Evolutionary conservation across 1,140 invertebrate genomes (phyloP).

Genomic region (Olivierus martensii): DNA sequence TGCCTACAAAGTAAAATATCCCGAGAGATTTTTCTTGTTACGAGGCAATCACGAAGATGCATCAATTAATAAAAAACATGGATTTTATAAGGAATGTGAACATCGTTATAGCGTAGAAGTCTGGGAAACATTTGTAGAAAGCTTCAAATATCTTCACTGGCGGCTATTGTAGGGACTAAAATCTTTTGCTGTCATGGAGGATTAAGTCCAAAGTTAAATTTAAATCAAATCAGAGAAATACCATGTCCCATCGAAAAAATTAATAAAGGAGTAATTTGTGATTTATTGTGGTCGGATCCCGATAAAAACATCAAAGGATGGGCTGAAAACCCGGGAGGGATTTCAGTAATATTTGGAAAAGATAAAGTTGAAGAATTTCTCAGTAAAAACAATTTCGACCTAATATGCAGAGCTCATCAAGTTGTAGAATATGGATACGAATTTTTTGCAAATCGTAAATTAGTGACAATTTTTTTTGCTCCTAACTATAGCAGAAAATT

Average conservation of each 20-base stretch:
- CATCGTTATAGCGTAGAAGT: slow-evolving; percentile 51
- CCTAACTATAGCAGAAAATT: slow-evolving; percentile 99
- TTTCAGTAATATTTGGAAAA: slow-evolving; percentile 99
- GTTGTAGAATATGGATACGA: slow-evolving; percentile 99
- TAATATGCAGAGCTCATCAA: slow-evolving; percentile 96
- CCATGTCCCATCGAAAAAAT: slow-evolving; percentile 94
- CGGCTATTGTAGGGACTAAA: too few relatives aligned
- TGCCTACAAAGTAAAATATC: slow-evolving; percentile 44
- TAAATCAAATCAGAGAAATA: slow-evolving; percentile 95
- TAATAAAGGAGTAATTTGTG: slow-evolving; percentile 70
- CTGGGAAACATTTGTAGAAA: slow-evolving; percentile 51
- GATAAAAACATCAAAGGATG: slow-evolving; percentile 84
- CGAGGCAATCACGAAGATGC: slow-evolving; percentile 51
- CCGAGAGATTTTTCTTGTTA: slow-evolving; percentile 42
- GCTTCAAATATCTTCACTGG: slow-evolving; percentile 54
- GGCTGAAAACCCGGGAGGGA: slow-evolving; percentile 93
- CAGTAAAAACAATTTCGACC: slow-evolving; percentile 93
- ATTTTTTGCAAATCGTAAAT: slow-evolving; percentile 98
- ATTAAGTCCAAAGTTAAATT: slow-evolving; percentile 91
- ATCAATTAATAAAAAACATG: slow-evolving; percentile 51
- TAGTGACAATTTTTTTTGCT: slow-evolving; percentile 98
- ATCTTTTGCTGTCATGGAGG: slow-evolving; percentile 99
- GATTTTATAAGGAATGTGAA: slow-evolving; percentile 47
- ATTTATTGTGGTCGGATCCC: slow-evolving; percentile 75
- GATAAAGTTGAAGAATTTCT: slow-evolving; percentile 99